Base-by-base conservation (phyloP, 2,113 vertebrate species). In the Cyphomyrus plagiostoma region DNA sequence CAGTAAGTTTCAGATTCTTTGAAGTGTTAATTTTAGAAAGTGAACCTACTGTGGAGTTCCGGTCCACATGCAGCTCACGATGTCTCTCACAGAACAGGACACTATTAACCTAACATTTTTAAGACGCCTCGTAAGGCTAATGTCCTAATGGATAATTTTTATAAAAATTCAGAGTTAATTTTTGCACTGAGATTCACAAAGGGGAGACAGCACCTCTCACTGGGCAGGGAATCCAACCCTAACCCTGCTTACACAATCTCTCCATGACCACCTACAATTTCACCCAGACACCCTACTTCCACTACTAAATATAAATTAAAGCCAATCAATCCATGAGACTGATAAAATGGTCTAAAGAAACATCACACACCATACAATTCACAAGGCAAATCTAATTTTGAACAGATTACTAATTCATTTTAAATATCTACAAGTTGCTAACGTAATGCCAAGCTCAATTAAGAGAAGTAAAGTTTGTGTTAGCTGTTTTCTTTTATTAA, bases 11-110 rank as follows among this genome's bases (percentile, higher is more conserved):
- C 82, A 46, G 82, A 48, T 45, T 84, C 82, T 84, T 84, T 84
- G 82, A 84, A 84, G 82, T 21, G 82, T 84, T 84, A 48, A 84
- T 84, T 84, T 84, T 48, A 48, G 42, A 83, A 83, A 48, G 39
- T 46, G 23, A 23, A 45, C 82, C 45, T 23, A 1, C 45, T 84
- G 82, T 21, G 45, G 48, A 21, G 45, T 45, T 84, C 45, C 11
- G 4, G 83, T 50, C 83, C 23, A 80, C 15, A 80, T 80, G 74
- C 13, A 86, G 83, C 83, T 50, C 1, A 86, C 50, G 83, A n/a
- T 0, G 6, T 86, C 10, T 50, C 45, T 50, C 46, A 80, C 48
- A 15, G 83, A 50, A 49, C 45, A 49, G 45, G 83, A 49, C 83
- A 85, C 21, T 23, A 46, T 83, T 23, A 39, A 84, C 46, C 82